Percentiles rank a stretch among this genome's conserved stretches.
Evolutionary conservation across 1,140 invertebrate genomes (phyloP).

Genomic region (Coelopa frigida): DNA sequence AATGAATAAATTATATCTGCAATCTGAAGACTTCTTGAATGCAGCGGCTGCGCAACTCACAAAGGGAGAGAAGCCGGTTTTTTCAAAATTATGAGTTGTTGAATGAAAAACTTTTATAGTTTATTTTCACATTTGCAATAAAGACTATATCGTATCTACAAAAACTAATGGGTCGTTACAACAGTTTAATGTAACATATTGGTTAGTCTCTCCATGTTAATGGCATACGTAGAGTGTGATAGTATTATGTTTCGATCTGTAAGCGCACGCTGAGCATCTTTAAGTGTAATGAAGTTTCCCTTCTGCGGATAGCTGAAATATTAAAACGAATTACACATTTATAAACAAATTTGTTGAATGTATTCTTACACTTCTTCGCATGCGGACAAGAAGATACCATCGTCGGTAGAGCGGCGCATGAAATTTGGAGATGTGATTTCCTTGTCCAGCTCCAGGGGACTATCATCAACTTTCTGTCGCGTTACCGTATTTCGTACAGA

Average conservation of each 20-base stretch:
- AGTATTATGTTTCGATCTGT: slow-evolving; percentile 51
- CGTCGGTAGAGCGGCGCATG: slow-evolving; percentile 47
- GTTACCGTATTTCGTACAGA: slow-evolving; percentile 37
- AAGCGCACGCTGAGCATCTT: slow-evolving; percentile 51
- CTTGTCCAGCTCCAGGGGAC: slow-evolving; percentile 48
- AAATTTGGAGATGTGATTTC: slow-evolving; percentile 45
- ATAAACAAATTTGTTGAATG: background rate
- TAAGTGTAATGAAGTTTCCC: slow-evolving; percentile 46
- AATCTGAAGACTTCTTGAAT: slow-evolving; percentile 86
- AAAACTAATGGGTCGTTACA: background rate
- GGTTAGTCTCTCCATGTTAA: slow-evolving; percentile 54
- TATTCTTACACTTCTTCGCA: slow-evolving; percentile 38
- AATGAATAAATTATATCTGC: slow-evolving; percentile 77
- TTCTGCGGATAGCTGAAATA: slow-evolving; percentile 42
- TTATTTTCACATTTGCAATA: slow-evolving; percentile 3
- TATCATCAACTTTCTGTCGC: slow-evolving; percentile 44
- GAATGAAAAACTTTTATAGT: background rate
- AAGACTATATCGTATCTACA: background rate
- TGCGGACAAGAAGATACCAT: slow-evolving; percentile 35
- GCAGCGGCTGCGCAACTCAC: slow-evolving; percentile 65
- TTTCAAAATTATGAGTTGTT: slow-evolving; percentile 59
- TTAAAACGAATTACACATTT: slow-evolving; percentile 9
- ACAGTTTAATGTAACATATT: slow-evolving; percentile 48
- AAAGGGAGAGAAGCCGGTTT: slow-evolving; percentile 60
- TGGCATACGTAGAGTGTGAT: slow-evolving; percentile 52